phyloP scores from a whole-genome alignment of 2,888 invertebrate genomes.

The Scaptomyza flava region DNA sequence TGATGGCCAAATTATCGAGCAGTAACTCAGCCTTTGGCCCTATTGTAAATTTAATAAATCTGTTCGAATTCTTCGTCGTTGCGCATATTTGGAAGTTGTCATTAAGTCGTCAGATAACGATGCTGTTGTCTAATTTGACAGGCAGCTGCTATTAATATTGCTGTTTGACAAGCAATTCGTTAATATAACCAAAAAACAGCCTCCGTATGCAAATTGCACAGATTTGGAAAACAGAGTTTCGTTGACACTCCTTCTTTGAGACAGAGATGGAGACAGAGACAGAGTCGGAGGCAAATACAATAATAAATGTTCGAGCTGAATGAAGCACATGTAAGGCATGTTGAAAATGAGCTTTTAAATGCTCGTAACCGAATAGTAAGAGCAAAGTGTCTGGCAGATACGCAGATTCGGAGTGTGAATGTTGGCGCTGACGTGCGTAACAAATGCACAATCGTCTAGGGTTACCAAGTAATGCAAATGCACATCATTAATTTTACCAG shows the following conservation, averaged over 20 bases:
- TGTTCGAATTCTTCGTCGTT: constrained; percentile 62
- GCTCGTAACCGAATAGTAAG: constrained; percentile 19
- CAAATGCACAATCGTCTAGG: constrained; percentile 61
- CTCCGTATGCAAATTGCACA: constrained; percentile 59
- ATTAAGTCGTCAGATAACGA: constrained; percentile 65
- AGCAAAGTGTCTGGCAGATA: constrained; percentile 6
- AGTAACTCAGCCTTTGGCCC: constrained; percentile 39
- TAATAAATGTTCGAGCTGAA: constrained; percentile 67
- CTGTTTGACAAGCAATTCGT: constrained; percentile 69
- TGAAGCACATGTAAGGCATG: constrained; percentile 72
- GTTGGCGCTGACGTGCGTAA: constrained; percentile 48
- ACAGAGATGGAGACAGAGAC: constrained; percentile 9
- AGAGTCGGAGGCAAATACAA: constrained; percentile 45
- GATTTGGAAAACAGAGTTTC: constrained; percentile 10
- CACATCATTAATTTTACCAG: constrained; percentile 25
- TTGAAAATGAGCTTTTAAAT: constrained; percentile 73
- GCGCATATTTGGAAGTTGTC: constrained; percentile 71
- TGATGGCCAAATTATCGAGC: constrained; percentile 73
- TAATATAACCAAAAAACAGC: constrained; percentile 43
- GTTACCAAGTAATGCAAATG: constrained; percentile 61
- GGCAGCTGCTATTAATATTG: constrained; percentile 69
- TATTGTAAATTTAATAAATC: constrained; percentile 73
- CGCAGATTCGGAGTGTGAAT: constrained; percentile 22
- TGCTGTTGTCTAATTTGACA: constrained; percentile 62
- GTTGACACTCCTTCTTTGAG: constrained; percentile 36